These are phyloP conservation scores for Oxyruncus cristatus DNA, from an alignment of 2,113 vertebrate species.

Conservation along the genomic window DNA sequence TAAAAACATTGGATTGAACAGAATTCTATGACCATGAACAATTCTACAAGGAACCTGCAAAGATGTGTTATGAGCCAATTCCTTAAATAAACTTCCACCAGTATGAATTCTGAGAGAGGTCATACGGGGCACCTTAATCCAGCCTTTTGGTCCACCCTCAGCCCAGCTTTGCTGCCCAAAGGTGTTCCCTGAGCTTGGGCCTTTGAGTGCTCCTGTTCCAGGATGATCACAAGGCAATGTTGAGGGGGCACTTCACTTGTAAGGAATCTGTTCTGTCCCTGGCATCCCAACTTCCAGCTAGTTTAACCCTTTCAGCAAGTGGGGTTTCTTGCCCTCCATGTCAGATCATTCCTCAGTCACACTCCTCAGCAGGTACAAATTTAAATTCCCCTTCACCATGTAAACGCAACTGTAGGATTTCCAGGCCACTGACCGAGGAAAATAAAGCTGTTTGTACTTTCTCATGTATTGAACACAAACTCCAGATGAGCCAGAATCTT, in stretches of 20 bases:
- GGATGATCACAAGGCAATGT: not conserved
- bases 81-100: not conserved
- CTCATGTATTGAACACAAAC: not conserved
- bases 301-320: not conserved
- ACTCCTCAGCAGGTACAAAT: not conserved
- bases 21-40: not conserved
- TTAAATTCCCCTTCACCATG: not conserved
- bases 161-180: not conserved
- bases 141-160: too few relatives aligned
- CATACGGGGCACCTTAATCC: not conserved
- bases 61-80: not conserved
- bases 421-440: not conserved
- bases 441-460: not conserved
- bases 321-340: not conserved
- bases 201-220: not conserved
- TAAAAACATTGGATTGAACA: not conserved
- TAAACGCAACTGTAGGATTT: not conserved
- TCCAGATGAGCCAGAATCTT: not conserved
- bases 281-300: not conserved
- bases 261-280: not conserved
- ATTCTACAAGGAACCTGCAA: not conserved
- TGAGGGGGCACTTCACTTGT: not conserved
- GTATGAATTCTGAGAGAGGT: not conserved
- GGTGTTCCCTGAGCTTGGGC: fast-evolving
- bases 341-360: not conserved